Percentiles rank a stretch among this genome's conserved stretches.
Conservation (phyloP, 2,797 vertebrate genomes). For the Pseudomugil tenellus region DNA sequence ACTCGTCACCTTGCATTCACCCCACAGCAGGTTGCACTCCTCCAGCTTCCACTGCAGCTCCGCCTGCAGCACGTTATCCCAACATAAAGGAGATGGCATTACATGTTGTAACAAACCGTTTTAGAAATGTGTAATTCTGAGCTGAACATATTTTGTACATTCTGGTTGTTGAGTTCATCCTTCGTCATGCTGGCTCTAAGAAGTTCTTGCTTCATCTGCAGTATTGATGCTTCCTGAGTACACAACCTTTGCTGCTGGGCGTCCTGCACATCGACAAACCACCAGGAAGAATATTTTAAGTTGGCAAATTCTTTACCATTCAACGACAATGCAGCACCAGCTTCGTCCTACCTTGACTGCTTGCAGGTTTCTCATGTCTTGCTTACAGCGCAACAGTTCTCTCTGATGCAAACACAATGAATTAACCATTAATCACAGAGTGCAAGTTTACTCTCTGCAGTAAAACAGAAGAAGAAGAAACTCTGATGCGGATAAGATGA, state of each 20-base stretch:
- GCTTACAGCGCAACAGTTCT: conserved; percentile 92
- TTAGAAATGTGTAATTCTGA: background rate
- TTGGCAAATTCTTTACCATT: background rate
- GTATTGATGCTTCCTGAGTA: conserved; percentile 90
- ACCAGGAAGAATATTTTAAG: conserved; percentile 3
- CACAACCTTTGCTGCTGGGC: conserved; percentile 93
- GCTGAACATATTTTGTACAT: conserved; percentile 78
- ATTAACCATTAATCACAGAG: conserved; percentile 42
- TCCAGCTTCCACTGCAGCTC: conserved; percentile 95
- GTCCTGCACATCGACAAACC: conserved; percentile 80
- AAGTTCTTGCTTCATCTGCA: conserved; percentile 96
- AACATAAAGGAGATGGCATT: background rate
- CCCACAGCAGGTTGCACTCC: conserved; percentile 88
- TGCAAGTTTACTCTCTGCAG: background rate
- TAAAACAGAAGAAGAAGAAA: background rate
- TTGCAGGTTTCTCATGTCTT: conserved; percentile 93
- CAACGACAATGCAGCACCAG: background rate
- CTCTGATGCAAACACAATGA: conserved; percentile 80
- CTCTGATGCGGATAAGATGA: background rate
- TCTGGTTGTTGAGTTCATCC: conserved; percentile 92
- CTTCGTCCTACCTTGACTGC: conserved; percentile 90
- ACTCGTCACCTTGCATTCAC: conserved; percentile 89
- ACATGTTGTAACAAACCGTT: background rate
- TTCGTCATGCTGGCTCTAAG: conserved; percentile 90
- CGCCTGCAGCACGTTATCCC: conserved; percentile 76